These are phyloP conservation scores for Manacus vitellinus DNA, from an alignment of 2,113 vertebrate species.

Conservation along the genomic window DNA sequence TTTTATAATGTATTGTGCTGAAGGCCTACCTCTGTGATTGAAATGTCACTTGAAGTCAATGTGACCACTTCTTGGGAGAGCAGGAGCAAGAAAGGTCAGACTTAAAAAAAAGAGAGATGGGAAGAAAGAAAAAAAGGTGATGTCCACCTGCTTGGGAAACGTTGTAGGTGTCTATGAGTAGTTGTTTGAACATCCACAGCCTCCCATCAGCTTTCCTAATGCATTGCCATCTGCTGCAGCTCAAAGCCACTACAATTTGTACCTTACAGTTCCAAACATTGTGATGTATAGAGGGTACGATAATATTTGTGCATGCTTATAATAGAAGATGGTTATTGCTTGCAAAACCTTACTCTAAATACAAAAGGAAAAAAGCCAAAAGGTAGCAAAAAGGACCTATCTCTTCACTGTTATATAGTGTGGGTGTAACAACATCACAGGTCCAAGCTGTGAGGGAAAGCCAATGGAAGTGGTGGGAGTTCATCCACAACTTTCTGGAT, in stretches of 20 bases:
- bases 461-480: background rate
- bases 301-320: background rate
- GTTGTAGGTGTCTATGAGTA: background rate
- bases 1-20: background rate
- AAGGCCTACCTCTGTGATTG: background rate
- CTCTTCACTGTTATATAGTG: background rate
- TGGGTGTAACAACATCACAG: background rate
- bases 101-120: background rate
- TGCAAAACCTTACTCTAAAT: background rate
- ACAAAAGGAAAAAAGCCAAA: background rate
- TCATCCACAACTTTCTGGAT: background rate
- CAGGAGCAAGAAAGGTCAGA: background rate
- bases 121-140: background rate
- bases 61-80: background rate
- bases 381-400: background rate
- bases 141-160: background rate
- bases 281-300: background rate
- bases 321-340: background rate
- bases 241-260: background rate
- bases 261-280: background rate
- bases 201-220: background rate
- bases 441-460: background rate
- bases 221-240: background rate
- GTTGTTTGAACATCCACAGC: background rate
- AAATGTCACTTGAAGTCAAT: constrained; percentile 19